Conservation (phyloP, 23 tunicate species). For the Oikopleura dioica region DNA sequence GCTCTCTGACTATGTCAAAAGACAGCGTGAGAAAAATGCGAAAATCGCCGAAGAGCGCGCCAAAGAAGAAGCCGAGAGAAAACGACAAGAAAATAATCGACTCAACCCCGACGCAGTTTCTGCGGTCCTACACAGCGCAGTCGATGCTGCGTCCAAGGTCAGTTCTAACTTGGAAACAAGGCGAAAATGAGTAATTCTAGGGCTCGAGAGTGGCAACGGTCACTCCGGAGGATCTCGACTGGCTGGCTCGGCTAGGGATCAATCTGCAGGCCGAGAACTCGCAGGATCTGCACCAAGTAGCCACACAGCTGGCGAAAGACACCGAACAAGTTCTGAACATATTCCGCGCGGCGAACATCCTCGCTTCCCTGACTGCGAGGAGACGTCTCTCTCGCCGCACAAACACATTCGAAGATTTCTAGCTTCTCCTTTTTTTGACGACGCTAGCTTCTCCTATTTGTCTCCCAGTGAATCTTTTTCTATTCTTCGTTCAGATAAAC, state of each 20-base stretch:
- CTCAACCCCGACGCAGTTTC: neutral
- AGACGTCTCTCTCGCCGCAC: too few relatives aligned
- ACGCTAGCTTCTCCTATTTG: too few relatives aligned
- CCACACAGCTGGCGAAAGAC: neutral
- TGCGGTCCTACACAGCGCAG: neutral
- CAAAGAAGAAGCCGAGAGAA: neutral
- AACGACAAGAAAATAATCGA: neutral
- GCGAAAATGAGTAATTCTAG: too few relatives aligned
- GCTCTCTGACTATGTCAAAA: neutral
- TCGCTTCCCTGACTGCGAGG: neutral
- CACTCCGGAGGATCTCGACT: neutral
- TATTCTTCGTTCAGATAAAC: too few relatives aligned
- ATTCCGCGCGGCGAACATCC: neutral
- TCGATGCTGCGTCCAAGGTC: neutral
- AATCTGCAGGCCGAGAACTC: too few relatives aligned
- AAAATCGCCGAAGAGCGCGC: neutral
- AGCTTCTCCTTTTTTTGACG: too few relatives aligned
- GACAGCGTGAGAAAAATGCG: too few relatives aligned
- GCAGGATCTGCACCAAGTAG: too few relatives aligned
- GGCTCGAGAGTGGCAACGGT: neutral
- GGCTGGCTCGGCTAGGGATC: neutral
- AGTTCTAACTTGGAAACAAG: too few relatives aligned
- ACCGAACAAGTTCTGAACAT: slow-evolving; percentile 3
- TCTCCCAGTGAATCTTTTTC: too few relatives aligned
- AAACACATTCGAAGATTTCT: too few relatives aligned